phyloP scores from a whole-genome alignment of 2,888 invertebrate genomes.

The Aspidiotus rigidus region DNA sequence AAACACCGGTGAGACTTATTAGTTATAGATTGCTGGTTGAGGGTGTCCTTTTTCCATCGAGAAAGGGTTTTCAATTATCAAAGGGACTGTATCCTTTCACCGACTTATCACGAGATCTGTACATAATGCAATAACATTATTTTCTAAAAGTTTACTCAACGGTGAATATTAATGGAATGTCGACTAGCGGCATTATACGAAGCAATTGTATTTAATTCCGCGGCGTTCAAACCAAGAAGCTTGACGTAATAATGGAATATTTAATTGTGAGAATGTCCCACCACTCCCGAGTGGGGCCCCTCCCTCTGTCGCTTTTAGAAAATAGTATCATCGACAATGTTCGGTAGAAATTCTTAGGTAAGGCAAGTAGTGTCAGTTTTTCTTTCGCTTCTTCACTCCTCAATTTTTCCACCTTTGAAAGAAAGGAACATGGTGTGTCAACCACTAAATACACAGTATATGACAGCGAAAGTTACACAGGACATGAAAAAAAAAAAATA shows the following conservation, averaged over 20 bases:
- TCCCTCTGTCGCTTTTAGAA: too few species aligned
- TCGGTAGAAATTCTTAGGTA: too few species aligned
- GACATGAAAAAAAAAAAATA: too few species aligned
- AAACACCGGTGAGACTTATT: constrained; percentile 26
- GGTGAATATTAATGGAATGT: constrained; percentile 25
- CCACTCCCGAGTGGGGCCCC: too few species aligned
- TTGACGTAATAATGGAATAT: constrained; percentile 26
- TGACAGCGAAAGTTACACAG: too few species aligned
- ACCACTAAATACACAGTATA: too few species aligned
- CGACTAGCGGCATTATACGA: constrained; percentile 16
- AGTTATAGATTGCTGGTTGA: constrained; percentile 31
- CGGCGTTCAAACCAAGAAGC: constrained; percentile 7
- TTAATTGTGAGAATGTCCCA: constrained; percentile 9
- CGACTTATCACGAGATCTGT: constrained; percentile 28
- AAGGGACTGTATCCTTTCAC: constrained; percentile 29
- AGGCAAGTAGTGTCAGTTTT: too few species aligned
- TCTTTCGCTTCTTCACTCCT: too few species aligned
- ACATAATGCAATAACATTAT: constrained; percentile 31
- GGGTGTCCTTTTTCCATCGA: constrained; percentile 21
- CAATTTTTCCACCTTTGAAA: too few species aligned
- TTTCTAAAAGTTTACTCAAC: constrained; percentile 25
- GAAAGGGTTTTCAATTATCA: constrained; percentile 30
- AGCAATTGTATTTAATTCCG: constrained; percentile 19
- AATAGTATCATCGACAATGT: too few species aligned
- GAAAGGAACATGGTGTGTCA: too few species aligned